Base-by-base conservation (phyloP, 2,888 invertebrate genomes). In the Aromia moschata region DNA sequence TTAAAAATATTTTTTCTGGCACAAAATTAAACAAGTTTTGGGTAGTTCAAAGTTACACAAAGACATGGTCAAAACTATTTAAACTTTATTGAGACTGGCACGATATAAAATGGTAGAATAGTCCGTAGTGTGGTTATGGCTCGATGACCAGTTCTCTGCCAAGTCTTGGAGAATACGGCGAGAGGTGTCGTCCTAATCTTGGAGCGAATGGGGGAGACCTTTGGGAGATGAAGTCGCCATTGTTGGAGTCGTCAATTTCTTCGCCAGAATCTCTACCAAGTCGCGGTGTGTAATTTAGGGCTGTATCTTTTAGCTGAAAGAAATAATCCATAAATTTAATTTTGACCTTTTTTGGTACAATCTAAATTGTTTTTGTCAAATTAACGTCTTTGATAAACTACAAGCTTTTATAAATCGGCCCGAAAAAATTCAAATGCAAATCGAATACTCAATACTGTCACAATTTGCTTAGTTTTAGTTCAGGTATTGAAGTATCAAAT, bases 221-320 rank as follows among this genome's bases (percentile, higher is more conserved):
- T 61, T 77, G 75, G n/a, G 71, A 71, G 58, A 79, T 76, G 9
- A 20, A 43, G 20, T 43, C 41, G n/a, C 62, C 69, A 45, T 49
- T 57, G 41, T 76, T 65, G 51, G 47, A 61, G 9, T 60, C 62
- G 41, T 49, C 25, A 43, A 72, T 18, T 15, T 76, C 74, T 58
- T 78, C 77, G 1, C 68, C 71, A 2, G 76, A 76, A 53, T 82
- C 82, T 67, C 84, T 79, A 37, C 84, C 84, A 58, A 84, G 76
- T 66, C 84, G 80, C 60, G 84, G 84, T 56, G 82, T 83, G 63
- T 82, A 83, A 52, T 78, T 79, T 11, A 79, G 70, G n/a, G 31
- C 58, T 44, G 46, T 64, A 67, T 18, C 65, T 60, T 60, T 63
- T 68, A 11, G 67, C 63, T 64, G 47, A 30, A 59, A 51, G 47